Base-by-base conservation (phyloP, 2,888 invertebrate species). In the Drosophila dives region DNA sequence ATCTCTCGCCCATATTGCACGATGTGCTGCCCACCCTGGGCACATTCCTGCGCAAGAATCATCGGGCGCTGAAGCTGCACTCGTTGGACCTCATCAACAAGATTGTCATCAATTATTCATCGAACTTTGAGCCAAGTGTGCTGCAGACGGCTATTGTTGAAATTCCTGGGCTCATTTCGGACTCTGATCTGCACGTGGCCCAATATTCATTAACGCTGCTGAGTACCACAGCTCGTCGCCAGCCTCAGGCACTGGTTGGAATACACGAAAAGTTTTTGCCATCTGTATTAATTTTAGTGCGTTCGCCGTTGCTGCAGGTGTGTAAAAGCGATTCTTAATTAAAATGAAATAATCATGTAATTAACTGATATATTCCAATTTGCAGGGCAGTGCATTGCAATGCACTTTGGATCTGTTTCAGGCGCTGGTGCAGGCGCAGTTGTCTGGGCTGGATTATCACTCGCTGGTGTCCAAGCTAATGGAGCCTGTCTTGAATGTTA, bases 151-250 rank as follows among this genome's bases (percentile, higher is more conserved):
- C 98, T 55, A 95, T 98, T 89, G 94, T 95, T 64, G 99, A 99
- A 93, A 94, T 99, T 87, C 98, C 98, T 12, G 96, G 98, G 15
- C 94, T 99, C 60, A 95, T 99, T 77, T 97, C 96, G 89, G 99
- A 99, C 93, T 95, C 97, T 50, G 99, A 99, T 94, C 94, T 99
- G 75, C 99, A 99, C 93, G 98, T 99, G 83, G 98, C 99, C 55
- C 99, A 99, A 94, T 95, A 97, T 88, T 97, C 98, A 32, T 94
- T 98, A 71, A 95, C 96, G 63, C 94, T 98, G 60, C 94, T 98
- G 63, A 97, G 97, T 74, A 96, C 97, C 61, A 96, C 97, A 48
- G 97, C 97, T 60, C 94, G 95, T 75, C 94, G 96, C 51, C 96
- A 97, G 91, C 96, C 97, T 11, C 94, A 95, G 79, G 97, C 98